These are phyloP conservation scores for Suncus etruscus DNA, from an alignment of 2,113 vertebrate species.

Conservation along the genomic window DNA sequence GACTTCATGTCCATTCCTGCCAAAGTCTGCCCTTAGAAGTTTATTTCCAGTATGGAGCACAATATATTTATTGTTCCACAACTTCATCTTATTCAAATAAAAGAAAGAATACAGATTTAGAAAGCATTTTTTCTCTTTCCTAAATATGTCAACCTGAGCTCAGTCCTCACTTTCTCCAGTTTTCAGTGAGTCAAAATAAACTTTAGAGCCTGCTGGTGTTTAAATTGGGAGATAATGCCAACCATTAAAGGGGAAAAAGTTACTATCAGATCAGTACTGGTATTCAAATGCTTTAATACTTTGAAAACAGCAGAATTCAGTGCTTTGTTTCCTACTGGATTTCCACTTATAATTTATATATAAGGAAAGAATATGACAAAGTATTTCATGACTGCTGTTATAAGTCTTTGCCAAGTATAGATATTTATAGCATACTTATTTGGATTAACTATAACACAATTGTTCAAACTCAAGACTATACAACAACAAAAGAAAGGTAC, in stretches of 20 bases:
- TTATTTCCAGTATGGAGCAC: slow-evolving; percentile 38
- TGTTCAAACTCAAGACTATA: slow-evolving; percentile 43
- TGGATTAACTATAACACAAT: not conserved
- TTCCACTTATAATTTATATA: slow-evolving; percentile 22
- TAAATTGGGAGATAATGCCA: slow-evolving; percentile 8
- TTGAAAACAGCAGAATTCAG: slow-evolving; percentile 3
- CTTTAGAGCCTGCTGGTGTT: not conserved
- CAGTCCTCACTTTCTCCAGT: not conserved
- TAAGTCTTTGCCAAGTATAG: not conserved
- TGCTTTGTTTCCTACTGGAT: slow-evolving; percentile 14
- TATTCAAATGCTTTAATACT: slow-evolving; percentile 32
- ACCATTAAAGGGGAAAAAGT: not conserved
- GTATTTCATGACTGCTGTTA: slow-evolving; percentile 42
- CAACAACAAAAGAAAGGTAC: not conserved
- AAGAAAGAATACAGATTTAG: slow-evolving; percentile 25
- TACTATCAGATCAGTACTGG: not conserved
- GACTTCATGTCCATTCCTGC: slow-evolving; percentile 34
- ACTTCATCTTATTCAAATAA: slow-evolving; percentile 41
- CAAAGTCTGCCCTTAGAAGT: slow-evolving; percentile 48
- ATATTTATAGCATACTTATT: not conserved
- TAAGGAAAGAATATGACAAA: slow-evolving; percentile 24
- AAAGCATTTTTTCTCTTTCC: slow-evolving; percentile 50
- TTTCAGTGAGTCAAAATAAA: slow-evolving; percentile 51
- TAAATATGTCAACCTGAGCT: slow-evolving; percentile 52
- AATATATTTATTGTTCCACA: slow-evolving; percentile 6